Base-by-base conservation (phyloP, 2,888 invertebrate genomes). In the Ormyrus labotus region DNA sequence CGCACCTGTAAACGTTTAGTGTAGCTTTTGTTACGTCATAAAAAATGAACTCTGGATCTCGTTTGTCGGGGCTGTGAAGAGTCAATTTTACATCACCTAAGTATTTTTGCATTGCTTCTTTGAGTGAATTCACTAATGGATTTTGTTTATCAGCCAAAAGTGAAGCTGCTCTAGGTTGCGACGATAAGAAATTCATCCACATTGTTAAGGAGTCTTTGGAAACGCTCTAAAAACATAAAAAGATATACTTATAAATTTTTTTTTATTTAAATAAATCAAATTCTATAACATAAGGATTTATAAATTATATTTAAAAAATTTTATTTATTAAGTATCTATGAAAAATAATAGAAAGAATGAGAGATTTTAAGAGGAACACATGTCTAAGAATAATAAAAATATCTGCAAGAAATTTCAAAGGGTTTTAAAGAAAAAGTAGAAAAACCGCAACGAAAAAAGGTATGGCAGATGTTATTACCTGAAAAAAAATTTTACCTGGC, bases 11-110 rank as follows among this genome's bases (percentile, higher is more conserved):
- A 7, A 98, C 95, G 91, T 96, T 96, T 84, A 99, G 93, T 48
- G 92, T 93, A 50, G 96, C 95, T 84, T 94, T 93, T 0, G 96
- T 95, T 60, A 96, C 94, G 84, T 96, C 95, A 90, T 98, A 99
- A 85, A 99, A 95, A 85, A 96, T 94, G 91, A 96, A 97, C 89
- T 99, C 98, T 0, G 98, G 98, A 89, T 99, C 99, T 34, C 98
- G 93, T 87, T 95, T 95, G 90, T 97, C 97, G 0, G 96, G 94
- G 57, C 93, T 92, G 85, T 95, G 94, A 77, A 93, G 91, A 11
- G 93, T 93, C 34, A 94, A 90, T 87, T 95, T 94, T 9, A 96
- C 95, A 85, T 97, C 96, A 84, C 94, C 94, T 85, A 97, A 93
- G 91, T 96, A 96, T 82, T 95, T 94, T 9, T 94, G 93, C 87